phyloP scores from a whole-genome alignment of 2,888 invertebrate species.

The Pachliopta kotzebuea region DNA sequence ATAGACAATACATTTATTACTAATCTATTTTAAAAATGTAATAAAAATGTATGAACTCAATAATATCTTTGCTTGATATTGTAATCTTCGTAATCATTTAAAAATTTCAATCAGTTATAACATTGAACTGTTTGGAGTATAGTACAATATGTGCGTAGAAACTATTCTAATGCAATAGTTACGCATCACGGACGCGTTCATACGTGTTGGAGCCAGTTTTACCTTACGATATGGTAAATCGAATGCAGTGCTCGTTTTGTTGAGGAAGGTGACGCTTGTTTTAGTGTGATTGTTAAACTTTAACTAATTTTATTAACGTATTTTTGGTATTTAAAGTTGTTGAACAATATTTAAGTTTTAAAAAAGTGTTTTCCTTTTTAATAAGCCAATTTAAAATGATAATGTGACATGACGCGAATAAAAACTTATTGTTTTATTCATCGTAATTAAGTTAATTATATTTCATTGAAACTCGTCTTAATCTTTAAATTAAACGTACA shows the following conservation, averaged over 20 bases:
- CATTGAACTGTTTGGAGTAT: neutral
- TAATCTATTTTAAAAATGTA: no score
- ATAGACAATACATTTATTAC: no score
- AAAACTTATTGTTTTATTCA: neutral
- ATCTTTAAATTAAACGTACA: neutral
- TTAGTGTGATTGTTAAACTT: neutral
- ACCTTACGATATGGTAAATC: neutral
- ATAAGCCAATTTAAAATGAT: neutral
- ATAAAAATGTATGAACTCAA: no score
- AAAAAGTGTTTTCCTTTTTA: neutral
- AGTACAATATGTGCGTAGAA: neutral
- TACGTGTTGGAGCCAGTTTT: conserved; percentile 3
- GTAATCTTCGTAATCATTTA: neutral
- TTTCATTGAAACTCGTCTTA: neutral
- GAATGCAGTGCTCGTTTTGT: neutral
- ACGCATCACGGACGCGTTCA: neutral
- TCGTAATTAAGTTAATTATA: neutral
- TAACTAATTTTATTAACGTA: neutral
- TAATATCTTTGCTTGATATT: neutral
- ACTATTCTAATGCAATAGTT: neutral
- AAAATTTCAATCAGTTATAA: neutral
- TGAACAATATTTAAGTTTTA: neutral
- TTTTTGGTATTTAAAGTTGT: neutral
- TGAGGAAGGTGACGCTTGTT: neutral
- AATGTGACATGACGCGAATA: neutral